Evolutionary conservation across 2,113 vertebrate genomes (phyloP).

Genomic region (Danionella cerebrum): DNA sequence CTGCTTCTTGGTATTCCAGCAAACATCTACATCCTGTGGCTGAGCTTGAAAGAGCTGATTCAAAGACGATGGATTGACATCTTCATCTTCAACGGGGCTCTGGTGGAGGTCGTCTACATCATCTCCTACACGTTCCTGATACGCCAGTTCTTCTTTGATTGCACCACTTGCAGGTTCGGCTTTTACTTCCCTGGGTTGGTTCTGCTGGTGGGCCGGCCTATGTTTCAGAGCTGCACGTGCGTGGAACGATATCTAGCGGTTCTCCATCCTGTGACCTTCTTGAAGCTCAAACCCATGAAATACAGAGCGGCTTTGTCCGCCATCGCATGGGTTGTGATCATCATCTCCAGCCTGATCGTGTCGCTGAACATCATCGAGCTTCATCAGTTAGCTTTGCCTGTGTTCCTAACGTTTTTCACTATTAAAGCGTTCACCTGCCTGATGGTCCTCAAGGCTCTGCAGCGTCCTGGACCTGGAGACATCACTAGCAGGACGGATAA

Average conservation of each 20-base stretch:
- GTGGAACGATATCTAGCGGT: constrained; percentile 15
- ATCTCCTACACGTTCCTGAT: not conserved
- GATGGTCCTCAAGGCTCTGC: constrained; percentile 18
- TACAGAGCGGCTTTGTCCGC: not conserved
- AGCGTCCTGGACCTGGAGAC: constrained; percentile 4
- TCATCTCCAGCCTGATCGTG: not conserved
- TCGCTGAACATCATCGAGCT: not conserved
- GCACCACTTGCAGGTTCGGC: not conserved
- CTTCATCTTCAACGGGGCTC: not conserved
- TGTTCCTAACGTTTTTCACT: not conserved
- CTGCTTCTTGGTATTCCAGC: not conserved
- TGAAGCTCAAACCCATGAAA: constrained; percentile 9
- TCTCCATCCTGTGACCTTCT: constrained; percentile 13
- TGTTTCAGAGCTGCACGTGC: constrained; percentile 22
- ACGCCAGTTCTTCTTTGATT: constrained; percentile 3
- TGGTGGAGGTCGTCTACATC: not conserved
- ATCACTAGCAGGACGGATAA: not conserved
- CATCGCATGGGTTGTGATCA: not conserved
- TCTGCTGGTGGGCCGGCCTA: not conserved
- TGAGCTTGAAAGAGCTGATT: not conserved
- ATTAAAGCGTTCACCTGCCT: constrained; percentile 7
- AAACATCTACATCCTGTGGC: not conserved
- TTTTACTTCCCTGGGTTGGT: not conserved
- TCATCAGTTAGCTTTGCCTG: not conserved
- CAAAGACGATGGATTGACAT: not conserved